Base-by-base conservation (phyloP, 2,797 vertebrate species). In the Sebastes vulpes region DNA sequence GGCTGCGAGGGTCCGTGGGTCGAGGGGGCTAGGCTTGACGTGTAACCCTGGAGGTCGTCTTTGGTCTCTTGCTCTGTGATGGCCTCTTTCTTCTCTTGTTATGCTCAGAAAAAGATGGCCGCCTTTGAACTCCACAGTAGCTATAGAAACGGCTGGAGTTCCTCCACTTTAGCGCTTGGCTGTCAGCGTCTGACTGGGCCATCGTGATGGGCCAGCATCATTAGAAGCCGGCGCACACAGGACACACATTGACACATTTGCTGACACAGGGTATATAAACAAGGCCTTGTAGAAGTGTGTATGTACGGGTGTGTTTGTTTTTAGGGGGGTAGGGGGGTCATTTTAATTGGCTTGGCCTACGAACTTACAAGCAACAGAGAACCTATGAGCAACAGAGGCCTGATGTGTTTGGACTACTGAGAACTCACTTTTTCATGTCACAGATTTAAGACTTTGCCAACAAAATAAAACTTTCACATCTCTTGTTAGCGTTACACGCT, bases 101-200 rank as follows among this genome's bases (percentile, higher is more conserved):
- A 94, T 91, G 88, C 88, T 90, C 84, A 70, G 87, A 93, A 93
- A 94, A 96, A 93, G 93, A 94, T 93, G 94, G 91, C 90, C 71
- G 85, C 81, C 94, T 96, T 96, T 96, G 94, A 96, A 96, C 93
- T 94, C 90, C 83, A 89, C 92, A 87, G 94, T 94, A 92, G 92
- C 94, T 89, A 93, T 91, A 92, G 92, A 94, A 95, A 93, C 94
- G 86, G 92, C 89, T 94, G 94, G 95, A 95, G 94, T 95, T 95
- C 90, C 86, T 94, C 87, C 93, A 92, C 94, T 95, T 95, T 92
- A 91, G 93, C 90, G 82, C 89, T 82, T 63, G 88, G 89, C 94
- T 95, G 96, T 95, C 95, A 94, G 91, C 58, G 89, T 93, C 96
- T 91, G 92, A 90, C 94, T 94, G 94, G 88, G 94, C 91, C 84